These are phyloP conservation scores for Brotula barbata DNA, from an alignment of 2,797 vertebrate species.

Conservation along the genomic window DNA sequence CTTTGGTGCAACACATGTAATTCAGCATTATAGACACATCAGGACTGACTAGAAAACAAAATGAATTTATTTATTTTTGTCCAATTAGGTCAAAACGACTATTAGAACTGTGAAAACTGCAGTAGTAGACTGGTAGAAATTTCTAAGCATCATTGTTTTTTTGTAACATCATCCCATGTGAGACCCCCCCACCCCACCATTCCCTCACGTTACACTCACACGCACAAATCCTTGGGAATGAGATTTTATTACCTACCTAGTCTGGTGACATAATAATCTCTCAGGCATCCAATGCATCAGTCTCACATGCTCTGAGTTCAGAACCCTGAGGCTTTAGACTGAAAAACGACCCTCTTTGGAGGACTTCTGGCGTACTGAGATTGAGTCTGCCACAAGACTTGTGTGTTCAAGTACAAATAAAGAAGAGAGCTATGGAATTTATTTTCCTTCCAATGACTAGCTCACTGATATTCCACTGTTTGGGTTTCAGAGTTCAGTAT, in stretches of 20 bases:
- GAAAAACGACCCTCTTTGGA: constrained; percentile 29
- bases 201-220: constrained; percentile 6
- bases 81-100: background rate
- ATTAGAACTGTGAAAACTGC: background rate
- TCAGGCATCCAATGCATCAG: constrained; percentile 37
- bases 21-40: background rate
- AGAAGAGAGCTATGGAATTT: too few species aligned
- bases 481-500: too few species aligned
- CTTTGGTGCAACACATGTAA: background rate
- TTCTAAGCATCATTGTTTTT: background rate
- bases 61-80: background rate
- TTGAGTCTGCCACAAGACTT: background rate
- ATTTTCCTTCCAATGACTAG: background rate
- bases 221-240: constrained; percentile 17
- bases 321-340: constrained; percentile 25
- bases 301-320: constrained; percentile 56
- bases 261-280: constrained; percentile 70
- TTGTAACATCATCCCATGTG: constrained; percentile 17
- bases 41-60: background rate
- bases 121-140: background rate
- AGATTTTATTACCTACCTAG: constrained; percentile 43
- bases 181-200: background rate
- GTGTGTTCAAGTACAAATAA: background rate
- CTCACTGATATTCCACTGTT: too few species aligned
- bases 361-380: constrained; percentile 8